Conservation (phyloP, 2,888 invertebrate species). For the Endomychus coccineus region DNA sequence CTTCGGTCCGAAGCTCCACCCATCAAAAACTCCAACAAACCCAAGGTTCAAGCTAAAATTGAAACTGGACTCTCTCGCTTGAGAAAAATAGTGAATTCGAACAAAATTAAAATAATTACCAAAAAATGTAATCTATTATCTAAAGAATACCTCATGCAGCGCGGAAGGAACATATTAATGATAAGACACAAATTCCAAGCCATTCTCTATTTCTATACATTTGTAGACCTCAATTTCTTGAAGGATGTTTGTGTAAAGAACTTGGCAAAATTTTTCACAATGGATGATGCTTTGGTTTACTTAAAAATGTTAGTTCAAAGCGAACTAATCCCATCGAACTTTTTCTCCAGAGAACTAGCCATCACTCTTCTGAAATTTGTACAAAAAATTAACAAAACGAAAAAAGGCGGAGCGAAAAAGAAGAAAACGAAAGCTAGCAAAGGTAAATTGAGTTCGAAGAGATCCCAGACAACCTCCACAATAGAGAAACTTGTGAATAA, state of each 20-base stretch:
- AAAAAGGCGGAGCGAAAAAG: no score
- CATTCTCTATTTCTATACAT: slow-evolving; percentile 27
- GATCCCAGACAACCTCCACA: no score
- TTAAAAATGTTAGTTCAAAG: slow-evolving; percentile 18
- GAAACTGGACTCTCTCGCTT: slow-evolving; percentile 2
- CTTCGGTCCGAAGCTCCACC: slow-evolving; percentile 15
- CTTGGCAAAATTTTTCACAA: slow-evolving; percentile 29
- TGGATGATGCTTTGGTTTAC: slow-evolving; percentile 22
- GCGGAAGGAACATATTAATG: slow-evolving; percentile 23
- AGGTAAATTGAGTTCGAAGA: no score
- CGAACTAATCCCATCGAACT: no score
- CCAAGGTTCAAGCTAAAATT: slow-evolving; percentile 2
- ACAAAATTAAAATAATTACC: slow-evolving; percentile 3
- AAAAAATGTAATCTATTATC: slow-evolving; percentile 15
- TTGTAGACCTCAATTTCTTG: slow-evolving; percentile 26
- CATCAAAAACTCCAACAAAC: neutral
- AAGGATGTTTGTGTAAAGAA: slow-evolving; percentile 21
- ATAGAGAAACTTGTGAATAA: no score
- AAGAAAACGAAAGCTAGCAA: no score
- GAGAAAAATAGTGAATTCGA: slow-evolving; percentile 3
- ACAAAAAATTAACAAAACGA: no score
- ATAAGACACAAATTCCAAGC: slow-evolving; percentile 25
- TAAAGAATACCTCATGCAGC: slow-evolving; percentile 23
- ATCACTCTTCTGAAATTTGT: no score
- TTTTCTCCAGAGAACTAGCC: no score